Conservation (phyloP, 1,140 invertebrate species). For the Drosophila rhopaloa region DNA sequence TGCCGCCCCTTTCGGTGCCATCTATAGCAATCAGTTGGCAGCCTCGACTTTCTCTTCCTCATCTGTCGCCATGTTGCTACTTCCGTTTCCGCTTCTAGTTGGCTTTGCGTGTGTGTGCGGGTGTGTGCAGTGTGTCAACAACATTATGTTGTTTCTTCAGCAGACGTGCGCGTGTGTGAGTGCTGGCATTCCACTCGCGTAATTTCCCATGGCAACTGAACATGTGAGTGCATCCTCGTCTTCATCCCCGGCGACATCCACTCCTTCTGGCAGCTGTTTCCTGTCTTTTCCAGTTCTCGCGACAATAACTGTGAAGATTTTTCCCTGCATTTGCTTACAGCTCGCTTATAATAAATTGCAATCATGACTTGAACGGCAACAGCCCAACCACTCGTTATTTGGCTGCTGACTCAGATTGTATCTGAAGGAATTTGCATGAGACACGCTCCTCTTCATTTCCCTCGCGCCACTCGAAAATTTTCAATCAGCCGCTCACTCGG, state of each 20-base stretch:
- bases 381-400: slow-evolving; percentile 20
- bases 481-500: slow-evolving; percentile 67
- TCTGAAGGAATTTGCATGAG: slow-evolving; percentile 49
- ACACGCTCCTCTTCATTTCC: slow-evolving; percentile 2
- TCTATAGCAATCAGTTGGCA: slow-evolving; percentile 67
- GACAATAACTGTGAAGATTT: slow-evolving; percentile 58
- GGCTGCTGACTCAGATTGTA: slow-evolving; percentile 29
- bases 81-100: slow-evolving; percentile 79
- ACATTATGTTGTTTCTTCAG: slow-evolving; percentile 64
- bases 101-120: slow-evolving; percentile 30
- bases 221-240: slow-evolving; percentile 59
- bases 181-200: slow-evolving; percentile 72
- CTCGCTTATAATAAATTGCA: slow-evolving; percentile 62
- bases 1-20: slow-evolving; percentile 2
- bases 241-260: neutral
- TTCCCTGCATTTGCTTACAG: slow-evolving; percentile 52
- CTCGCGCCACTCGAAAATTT: slow-evolving; percentile 36
- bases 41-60: slow-evolving; percentile 36
- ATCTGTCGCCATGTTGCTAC: slow-evolving; percentile 67
- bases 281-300: slow-evolving; percentile 54
- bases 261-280: slow-evolving; percentile 30
- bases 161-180: slow-evolving; percentile 19
- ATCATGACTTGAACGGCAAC: slow-evolving; percentile 72
- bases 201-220: slow-evolving; percentile 77
- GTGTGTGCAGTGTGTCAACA: slow-evolving; percentile 67